Evolutionary conservation across 2,113 vertebrate genomes (phyloP).

Genomic region (Herpailurus yagouaroundi): DNA sequence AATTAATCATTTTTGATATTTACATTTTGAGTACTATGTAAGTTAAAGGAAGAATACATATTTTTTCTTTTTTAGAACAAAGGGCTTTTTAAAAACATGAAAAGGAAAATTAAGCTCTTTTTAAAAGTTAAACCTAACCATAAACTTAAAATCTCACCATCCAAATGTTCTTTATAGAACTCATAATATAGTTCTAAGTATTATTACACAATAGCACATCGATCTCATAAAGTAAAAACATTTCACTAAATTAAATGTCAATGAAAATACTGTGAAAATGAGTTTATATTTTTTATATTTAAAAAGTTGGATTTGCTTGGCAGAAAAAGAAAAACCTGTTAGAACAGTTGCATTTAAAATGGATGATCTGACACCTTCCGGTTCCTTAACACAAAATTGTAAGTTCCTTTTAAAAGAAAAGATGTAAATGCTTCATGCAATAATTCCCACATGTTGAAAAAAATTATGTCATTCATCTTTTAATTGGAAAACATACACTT

Average conservation of each 20-base stretch:
- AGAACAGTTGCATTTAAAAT: conserved; percentile 73
- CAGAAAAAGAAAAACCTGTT: conserved; percentile 62
- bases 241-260: conserved; percentile 68
- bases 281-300: conserved; percentile 62
- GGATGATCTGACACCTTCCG: conserved; percentile 69
- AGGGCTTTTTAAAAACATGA: background rate
- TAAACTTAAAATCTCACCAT: conserved; percentile 18
- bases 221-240: conserved; percentile 68
- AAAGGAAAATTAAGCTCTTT: background rate
- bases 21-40: conserved; percentile 40
- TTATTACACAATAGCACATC: background rate
- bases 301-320: conserved; percentile 59
- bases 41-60: conserved; percentile 3
- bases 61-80: background rate
- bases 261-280: conserved; percentile 69
- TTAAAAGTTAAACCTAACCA: conserved; percentile 41
- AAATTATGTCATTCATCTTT: conserved; percentile 6
- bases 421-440: conserved; percentile 18
- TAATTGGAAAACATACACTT: background rate
- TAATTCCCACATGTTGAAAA: background rate
- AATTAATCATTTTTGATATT: conserved; percentile 31
- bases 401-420: conserved; percentile 53
- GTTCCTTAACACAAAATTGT: conserved; percentile 57
- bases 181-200: conserved; percentile 38
- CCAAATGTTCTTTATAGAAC: conserved; percentile 36